Evolutionary conservation across 2,888 invertebrate species (phyloP), one percentile per base, ranked within the genome.

Genomic region (Acheta domesticus): DNA sequence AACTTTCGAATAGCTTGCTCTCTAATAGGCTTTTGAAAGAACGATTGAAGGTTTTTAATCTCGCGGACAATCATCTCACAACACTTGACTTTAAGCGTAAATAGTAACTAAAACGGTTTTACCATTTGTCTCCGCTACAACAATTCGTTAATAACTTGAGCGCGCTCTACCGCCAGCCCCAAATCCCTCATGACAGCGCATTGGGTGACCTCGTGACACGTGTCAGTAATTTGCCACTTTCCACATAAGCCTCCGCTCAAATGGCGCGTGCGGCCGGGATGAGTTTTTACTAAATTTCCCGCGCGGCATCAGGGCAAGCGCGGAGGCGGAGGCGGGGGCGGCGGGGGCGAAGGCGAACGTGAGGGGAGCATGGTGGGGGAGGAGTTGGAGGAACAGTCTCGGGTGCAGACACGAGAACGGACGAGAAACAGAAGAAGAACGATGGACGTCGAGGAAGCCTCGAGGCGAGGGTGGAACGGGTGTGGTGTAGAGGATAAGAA

Each of bases 141-240:
- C 62, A n/a, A n/a, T 62, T 62, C 62, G 62, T 16, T 62, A 62
- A 62, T 62, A 36, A 4, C 62, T 62, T 62, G 23, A 23, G 16
- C n/a, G 16, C 62, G 16, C 14, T 62, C n/a, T 12, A 5, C n/a
- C 16, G 14, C 62, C 14, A 19, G 16, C 14, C 1, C 62, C 0
- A 62, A 62, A 62, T 62, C 62, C n/a, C 62, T 0, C 16, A 62
- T 62, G 14, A n/a, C 62, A 12, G n/a, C 62, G 62, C 62, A 12
- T n/a, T 12, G 16, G 62, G 3, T 62, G 16, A n/a, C 62, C 62
- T 8, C 12, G 62, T 62, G 62, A 62, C 62, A 62, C 16, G 62
- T n/a, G 62, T 62, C 62, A 62, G 62, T 62, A 62, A 62, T 62
- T 62, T 62, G 62, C 62, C 62, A 62, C 62, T 62, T 62, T n/a